These are phyloP conservation scores for Pseudanteris insignis DNA, from an alignment of 2,888 invertebrate genomes.

Conservation along the genomic window DNA sequence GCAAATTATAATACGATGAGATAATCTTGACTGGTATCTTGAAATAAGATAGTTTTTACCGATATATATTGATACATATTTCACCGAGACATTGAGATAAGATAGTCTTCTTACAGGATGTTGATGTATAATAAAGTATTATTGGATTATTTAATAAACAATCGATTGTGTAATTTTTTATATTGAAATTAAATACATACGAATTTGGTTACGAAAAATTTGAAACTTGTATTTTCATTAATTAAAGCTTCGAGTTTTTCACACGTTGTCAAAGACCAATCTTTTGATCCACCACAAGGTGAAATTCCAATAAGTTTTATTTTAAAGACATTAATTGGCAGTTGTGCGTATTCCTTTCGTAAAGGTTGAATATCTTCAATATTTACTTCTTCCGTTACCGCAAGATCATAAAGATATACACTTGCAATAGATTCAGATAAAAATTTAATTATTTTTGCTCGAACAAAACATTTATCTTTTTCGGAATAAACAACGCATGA, in stretches of 20 bases:
- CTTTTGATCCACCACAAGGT: constrained; percentile 73
- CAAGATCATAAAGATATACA: constrained; percentile 77
- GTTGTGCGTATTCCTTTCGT: constrained; percentile 65
- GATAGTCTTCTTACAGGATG: too few species aligned
- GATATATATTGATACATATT: too few species aligned
- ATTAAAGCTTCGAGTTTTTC: constrained; percentile 71
- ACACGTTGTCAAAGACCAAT: constrained; percentile 73
- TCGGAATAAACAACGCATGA: constrained; percentile 67
- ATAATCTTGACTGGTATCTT: not conserved
- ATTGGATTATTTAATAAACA: not conserved
- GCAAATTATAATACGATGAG: too few species aligned
- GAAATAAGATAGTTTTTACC: not conserved
- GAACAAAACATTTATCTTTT: constrained; percentile 72
- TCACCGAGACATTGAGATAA: too few species aligned
- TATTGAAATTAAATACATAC: constrained; percentile 57
- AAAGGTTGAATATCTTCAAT: constrained; percentile 66
- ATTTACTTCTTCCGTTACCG: constrained; percentile 68
- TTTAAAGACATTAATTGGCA: constrained; percentile 72
- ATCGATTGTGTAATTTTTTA: not conserved
- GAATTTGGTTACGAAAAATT: constrained; percentile 69
- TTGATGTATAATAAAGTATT: too few species aligned
- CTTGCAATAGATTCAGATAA: constrained; percentile 61
- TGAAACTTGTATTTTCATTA: constrained; percentile 66
- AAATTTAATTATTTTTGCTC: constrained; percentile 70
- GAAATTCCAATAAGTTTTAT: constrained; percentile 77